Conservation (phyloP, 1,140 invertebrate genomes). For the Trichoplusia ni region DNA sequence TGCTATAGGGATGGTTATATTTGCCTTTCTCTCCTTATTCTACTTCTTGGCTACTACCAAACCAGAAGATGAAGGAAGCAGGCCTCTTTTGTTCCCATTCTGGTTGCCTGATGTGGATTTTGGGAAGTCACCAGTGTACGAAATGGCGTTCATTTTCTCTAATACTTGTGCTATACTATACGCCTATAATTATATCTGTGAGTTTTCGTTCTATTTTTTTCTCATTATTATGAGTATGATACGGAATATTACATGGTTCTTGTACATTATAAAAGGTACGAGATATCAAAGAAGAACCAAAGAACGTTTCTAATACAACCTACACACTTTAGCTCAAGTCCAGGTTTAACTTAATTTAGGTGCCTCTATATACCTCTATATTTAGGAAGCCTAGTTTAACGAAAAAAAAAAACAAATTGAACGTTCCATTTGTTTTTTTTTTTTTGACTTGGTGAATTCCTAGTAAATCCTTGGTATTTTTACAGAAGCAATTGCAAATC, state of each 20-base stretch:
- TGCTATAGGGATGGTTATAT: slow-evolving; percentile 36
- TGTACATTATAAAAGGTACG: too few species aligned
- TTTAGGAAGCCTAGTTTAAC: too few species aligned
- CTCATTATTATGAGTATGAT: background rate
- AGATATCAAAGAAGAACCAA: too few species aligned
- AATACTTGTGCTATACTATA: slow-evolving; percentile 46
- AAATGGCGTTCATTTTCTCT: slow-evolving; percentile 52
- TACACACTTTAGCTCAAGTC: too few species aligned
- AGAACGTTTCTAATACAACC: too few species aligned
- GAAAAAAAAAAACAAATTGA: too few species aligned
- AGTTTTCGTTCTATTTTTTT: slow-evolving; percentile 37
- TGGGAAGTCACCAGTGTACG: slow-evolving; percentile 50
- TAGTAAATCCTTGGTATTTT: background rate
- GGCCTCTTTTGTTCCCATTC: slow-evolving; percentile 58
- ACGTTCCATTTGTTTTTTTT: too few species aligned
- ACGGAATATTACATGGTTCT: too few species aligned
- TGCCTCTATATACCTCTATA: too few species aligned
- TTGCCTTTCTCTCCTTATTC: slow-evolving; percentile 36
- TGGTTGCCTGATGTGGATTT: slow-evolving; percentile 54
- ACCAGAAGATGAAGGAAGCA: slow-evolving; percentile 35
- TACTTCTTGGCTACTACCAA: slow-evolving; percentile 41
- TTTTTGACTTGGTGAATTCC: too few species aligned
- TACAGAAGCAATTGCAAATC: background rate
- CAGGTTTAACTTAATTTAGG: too few species aligned
- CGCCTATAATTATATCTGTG: slow-evolving; percentile 56